phyloP scores from a whole-genome alignment of 2,797 vertebrate species.

The Clarias pachynema region DNA sequence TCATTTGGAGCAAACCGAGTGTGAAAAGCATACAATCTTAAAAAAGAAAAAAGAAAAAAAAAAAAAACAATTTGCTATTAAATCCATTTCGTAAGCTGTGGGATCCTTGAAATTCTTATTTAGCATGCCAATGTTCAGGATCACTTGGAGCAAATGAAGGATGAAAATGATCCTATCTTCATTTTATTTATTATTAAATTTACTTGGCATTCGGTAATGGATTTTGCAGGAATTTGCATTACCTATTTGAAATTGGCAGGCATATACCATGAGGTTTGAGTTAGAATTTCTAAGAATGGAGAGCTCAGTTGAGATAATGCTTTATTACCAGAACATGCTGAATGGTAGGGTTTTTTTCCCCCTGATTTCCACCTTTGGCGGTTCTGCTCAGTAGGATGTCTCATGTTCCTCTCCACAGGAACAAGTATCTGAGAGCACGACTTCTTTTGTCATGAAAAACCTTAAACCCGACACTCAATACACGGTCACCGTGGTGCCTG shows the following conservation, averaged over 20 bases:
- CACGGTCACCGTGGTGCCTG: conserved; percentile 85
- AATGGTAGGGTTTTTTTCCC: not conserved
- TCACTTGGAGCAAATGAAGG: conserved; percentile 45
- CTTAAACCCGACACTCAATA: conserved; percentile 88
- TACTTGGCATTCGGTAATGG: conserved; percentile 34
- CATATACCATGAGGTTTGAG: conserved; percentile 30
- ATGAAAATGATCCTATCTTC: conserved; percentile 40
- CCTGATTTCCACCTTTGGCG: not conserved
- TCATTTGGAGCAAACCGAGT: conserved; percentile 44
- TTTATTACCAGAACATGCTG: not conserved
- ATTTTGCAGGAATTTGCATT: conserved; percentile 39
- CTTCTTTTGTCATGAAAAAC: conserved; percentile 81
- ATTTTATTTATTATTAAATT: conserved; percentile 24
- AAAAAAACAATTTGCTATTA: conserved; percentile 11
- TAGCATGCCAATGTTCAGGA: conserved; percentile 48
- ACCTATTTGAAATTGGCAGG: conserved; percentile 38
- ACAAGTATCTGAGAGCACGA: conserved; percentile 91
- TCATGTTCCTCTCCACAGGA: conserved; percentile 69
- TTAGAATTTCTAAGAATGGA: not conserved
- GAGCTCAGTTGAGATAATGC: conserved; percentile 21
- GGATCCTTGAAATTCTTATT: not conserved
- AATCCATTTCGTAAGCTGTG: conserved; percentile 35
- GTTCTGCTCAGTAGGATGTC: not conserved
- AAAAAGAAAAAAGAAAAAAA: not conserved
- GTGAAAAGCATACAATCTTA: conserved; percentile 40